Percentiles rank a stretch among this genome's conserved stretches.
These are phyloP conservation scores for Serranus cabrilla DNA, from an alignment of 2,797 vertebrate genomes.

Conservation along the genomic window DNA sequence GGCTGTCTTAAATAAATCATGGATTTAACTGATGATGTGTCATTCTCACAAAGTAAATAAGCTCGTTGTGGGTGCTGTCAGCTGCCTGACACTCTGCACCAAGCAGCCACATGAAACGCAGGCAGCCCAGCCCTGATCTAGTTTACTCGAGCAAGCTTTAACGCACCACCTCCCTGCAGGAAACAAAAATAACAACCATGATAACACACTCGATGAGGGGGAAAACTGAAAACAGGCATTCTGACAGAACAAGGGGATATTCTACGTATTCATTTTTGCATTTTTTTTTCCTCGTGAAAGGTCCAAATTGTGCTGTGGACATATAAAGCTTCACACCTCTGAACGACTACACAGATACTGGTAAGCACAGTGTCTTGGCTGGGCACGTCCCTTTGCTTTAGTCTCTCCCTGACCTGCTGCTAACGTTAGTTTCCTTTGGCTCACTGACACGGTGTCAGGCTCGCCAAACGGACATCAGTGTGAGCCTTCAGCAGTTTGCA, in stretches of 20 bases:
- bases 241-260: constrained; percentile 60
- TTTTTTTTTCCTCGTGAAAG: constrained; percentile 58
- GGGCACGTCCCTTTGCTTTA: constrained; percentile 37
- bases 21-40: constrained; percentile 76
- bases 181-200: constrained; percentile 56
- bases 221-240: constrained; percentile 54
- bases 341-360: constrained; percentile 77
- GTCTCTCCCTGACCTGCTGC: constrained; percentile 67
- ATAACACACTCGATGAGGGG: constrained; percentile 38
- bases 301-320: constrained; percentile 83
- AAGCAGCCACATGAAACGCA: constrained; percentile 57
- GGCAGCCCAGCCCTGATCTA: constrained; percentile 56
- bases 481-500: constrained; percentile 76
- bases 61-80: constrained; percentile 63
- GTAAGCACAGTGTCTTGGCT: constrained; percentile 81
- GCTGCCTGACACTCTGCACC: constrained; percentile 67
- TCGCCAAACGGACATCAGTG: constrained; percentile 66
- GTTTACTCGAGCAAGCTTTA: constrained; percentile 47
- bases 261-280: constrained; percentile 54
- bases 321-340: constrained; percentile 79
- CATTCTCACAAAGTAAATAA: constrained; percentile 77
- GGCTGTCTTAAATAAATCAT: constrained; percentile 82
- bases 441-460: constrained; percentile 63
- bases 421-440: constrained; percentile 71
- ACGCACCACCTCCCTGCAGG: constrained; percentile 36